phyloP scores from a whole-genome alignment of 30 jellyfish, hydroid and myxozoan genomes.

The Aurelia aurita region DNA sequence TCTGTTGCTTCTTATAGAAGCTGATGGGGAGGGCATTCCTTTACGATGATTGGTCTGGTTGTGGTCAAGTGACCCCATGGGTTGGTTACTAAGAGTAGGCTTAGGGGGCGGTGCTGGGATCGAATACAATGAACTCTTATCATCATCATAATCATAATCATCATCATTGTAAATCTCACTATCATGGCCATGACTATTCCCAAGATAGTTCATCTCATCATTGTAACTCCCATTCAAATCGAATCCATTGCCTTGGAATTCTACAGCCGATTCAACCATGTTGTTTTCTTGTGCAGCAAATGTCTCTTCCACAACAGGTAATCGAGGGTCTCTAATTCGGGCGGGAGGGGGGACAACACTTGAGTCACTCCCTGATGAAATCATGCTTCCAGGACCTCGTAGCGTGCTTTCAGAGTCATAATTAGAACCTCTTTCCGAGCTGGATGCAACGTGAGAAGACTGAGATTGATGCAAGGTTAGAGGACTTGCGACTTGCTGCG shows the following conservation, averaged over 20 bases:
- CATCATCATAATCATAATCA: constrained; percentile 15
- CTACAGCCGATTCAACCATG: neutral
- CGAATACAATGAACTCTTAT: constrained; percentile 33
- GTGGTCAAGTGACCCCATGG: neutral
- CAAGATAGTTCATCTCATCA: neutral
- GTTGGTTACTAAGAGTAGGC: constrained; percentile 3
- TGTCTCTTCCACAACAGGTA: constrained; percentile 11
- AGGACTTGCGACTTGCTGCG: neutral
- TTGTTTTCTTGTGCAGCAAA: neutral
- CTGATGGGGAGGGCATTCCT: constrained; percentile 47
- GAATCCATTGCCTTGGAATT: neutral
- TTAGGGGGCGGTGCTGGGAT: constrained; percentile 53
- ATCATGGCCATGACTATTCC: too few species aligned
- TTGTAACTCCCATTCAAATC: neutral
- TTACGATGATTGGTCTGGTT: neutral
- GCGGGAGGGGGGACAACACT: constrained; percentile 55
- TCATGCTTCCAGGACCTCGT: constrained; percentile 33
- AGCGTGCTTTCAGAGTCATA: constrained; percentile 36
- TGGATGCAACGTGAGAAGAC: neutral
- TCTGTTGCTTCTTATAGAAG: constrained; percentile 42
- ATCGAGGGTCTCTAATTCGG: neutral
- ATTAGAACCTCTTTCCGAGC: constrained; percentile 18
- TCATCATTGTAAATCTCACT: constrained; percentile 12
- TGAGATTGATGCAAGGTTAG: neutral
- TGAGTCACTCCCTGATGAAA: constrained; percentile 53